These are phyloP conservation scores for Eupithecia centaureata DNA, from an alignment of 2,888 invertebrate species.

Conservation along the genomic window DNA sequence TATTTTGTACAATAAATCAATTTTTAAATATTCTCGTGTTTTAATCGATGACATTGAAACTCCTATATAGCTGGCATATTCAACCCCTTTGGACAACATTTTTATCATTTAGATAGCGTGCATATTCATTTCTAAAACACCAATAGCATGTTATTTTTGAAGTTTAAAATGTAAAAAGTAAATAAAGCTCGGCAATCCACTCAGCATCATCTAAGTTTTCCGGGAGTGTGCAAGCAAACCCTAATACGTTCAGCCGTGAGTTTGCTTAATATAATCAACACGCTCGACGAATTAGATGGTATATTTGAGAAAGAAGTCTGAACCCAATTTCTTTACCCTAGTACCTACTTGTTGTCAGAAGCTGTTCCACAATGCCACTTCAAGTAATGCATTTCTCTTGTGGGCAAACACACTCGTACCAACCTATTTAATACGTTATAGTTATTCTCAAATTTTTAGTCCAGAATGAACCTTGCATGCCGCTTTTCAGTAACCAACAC, in stretches of 20 bases:
- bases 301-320: too few species aligned
- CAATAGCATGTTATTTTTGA: too few species aligned
- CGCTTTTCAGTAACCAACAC: neutral
- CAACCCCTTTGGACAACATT: constrained; percentile 47
- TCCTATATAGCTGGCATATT: too few species aligned
- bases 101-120: neutral
- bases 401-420: neutral
- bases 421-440: neutral
- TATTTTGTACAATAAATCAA: constrained; percentile 35
- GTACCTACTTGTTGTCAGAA: neutral
- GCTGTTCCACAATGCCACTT: neutral
- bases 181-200: too few species aligned
- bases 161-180: too few species aligned
- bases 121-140: neutral
- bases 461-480: neutral
- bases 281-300: too few species aligned
- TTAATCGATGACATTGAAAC: constrained; percentile 64
- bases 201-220: too few species aligned
- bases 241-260: too few species aligned
- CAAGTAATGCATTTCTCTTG: neutral
- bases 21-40: constrained; percentile 35
- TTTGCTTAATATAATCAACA: too few species aligned
- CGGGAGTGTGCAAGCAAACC: too few species aligned
- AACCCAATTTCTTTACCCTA: too few species aligned
- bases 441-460: neutral